Conservation (phyloP, 2,888 invertebrate species). For the Acholoe squamosa region DNA sequence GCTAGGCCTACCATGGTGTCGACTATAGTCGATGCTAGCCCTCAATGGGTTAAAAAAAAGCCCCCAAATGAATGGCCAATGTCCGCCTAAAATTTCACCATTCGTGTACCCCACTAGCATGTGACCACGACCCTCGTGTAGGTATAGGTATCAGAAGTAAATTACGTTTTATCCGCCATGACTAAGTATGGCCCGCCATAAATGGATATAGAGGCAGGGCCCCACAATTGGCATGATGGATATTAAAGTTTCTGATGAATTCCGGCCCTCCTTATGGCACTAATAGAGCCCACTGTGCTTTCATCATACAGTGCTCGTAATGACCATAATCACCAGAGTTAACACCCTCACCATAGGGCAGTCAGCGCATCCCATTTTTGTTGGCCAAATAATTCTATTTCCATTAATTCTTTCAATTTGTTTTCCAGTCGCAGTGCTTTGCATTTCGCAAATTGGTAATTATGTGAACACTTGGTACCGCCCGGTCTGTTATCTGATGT, state of each 20-base stretch:
- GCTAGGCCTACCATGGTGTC: too few relatives aligned
- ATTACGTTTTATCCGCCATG: slow-evolving; percentile 32
- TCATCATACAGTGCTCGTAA: slow-evolving; percentile 13
- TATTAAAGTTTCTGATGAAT: slow-evolving; percentile 44
- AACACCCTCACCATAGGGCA: slow-evolving; percentile 31
- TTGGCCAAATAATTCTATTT: slow-evolving; percentile 38
- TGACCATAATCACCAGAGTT: slow-evolving; percentile 15
- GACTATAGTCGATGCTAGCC: too few relatives aligned
- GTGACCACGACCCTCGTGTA: not conserved
- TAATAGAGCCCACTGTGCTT: slow-evolving; percentile 28
- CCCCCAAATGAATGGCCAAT: too few relatives aligned
- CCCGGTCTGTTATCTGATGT: not conserved
- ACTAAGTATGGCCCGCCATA: slow-evolving; percentile 14
- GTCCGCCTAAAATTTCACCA: not conserved
- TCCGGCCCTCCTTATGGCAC: slow-evolving; percentile 38
- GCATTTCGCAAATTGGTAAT: slow-evolving; percentile 1
- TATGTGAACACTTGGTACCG: not conserved
- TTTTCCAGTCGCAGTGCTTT: not conserved
- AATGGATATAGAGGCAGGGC: slow-evolving; percentile 38
- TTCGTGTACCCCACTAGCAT: not conserved
- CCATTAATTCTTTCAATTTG: slow-evolving; percentile 38
- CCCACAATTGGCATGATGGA: slow-evolving; percentile 26
- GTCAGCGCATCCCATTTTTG: not conserved
- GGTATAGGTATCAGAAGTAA: slow-evolving; percentile 38
- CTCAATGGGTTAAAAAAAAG: too few relatives aligned